Conservation (phyloP, 2,888 invertebrate genomes). For the Nomada fabriciana region DNA sequence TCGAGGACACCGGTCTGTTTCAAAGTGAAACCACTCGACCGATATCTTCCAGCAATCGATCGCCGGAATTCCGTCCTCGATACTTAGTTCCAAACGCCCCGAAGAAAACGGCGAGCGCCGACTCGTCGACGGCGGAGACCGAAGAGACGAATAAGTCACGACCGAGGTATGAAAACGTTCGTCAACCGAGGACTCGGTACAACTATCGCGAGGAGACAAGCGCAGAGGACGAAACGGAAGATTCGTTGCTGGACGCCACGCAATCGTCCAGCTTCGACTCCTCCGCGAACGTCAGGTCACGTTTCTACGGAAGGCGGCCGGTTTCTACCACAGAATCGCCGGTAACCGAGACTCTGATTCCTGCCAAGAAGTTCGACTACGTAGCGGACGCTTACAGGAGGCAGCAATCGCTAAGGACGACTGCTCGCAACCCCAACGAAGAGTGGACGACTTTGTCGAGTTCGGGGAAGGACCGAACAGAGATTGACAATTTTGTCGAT, state of each 20-base stretch:
- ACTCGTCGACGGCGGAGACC: constrained; percentile 67
- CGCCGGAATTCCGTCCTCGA: constrained; percentile 58
- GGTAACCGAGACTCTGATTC: constrained; percentile 81
- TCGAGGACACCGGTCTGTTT: neutral
- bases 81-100: constrained; percentile 66
- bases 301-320: constrained; percentile 74
- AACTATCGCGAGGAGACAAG: constrained; percentile 16
- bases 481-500: constrained; percentile 66
- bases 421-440: constrained; percentile 54
- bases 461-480: neutral
- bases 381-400: constrained; percentile 81
- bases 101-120: constrained; percentile 41
- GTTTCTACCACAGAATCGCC: constrained; percentile 74
- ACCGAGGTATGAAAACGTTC: constrained; percentile 48
- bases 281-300: constrained; percentile 52
- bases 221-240: constrained; percentile 9
- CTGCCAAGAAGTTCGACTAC: constrained; percentile 81
- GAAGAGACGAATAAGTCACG: constrained; percentile 58
- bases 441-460: constrained; percentile 10
- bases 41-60: constrained; percentile 28
- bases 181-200: constrained; percentile 70
- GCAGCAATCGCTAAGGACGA: constrained; percentile 76
- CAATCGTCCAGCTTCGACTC: constrained; percentile 40
- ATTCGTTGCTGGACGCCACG: constrained; percentile 27
- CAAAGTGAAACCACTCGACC: constrained; percentile 12